Evolutionary conservation across 2,888 invertebrate genomes (phyloP).

Genomic region (Lomographa bimaculata): DNA sequence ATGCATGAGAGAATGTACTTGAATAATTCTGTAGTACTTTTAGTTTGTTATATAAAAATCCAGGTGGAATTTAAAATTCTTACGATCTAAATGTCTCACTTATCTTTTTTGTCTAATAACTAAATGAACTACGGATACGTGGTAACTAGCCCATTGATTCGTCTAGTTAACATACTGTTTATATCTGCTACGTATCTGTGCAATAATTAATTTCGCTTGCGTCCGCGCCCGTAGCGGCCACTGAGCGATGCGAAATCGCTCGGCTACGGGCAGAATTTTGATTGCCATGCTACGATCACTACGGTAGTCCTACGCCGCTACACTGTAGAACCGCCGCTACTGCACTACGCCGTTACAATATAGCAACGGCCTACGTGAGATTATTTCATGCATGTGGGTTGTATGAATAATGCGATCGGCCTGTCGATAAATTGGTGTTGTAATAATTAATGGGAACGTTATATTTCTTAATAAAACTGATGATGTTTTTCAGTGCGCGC

Average conservation of each 20-base stretch:
- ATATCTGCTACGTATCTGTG: slow-evolving; percentile 11
- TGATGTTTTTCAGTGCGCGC: too few species aligned
- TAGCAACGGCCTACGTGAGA: slow-evolving; percentile 31
- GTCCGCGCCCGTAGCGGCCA: slow-evolving; percentile 38
- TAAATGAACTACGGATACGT: too few species aligned
- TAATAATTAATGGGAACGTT: too few species aligned
- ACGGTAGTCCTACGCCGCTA: slow-evolving; percentile 26
- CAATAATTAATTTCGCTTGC: slow-evolving; percentile 56
- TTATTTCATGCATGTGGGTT: slow-evolving; percentile 36
- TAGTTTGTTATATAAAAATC: too few species aligned
- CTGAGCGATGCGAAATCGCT: slow-evolving; percentile 53
- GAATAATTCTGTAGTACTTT: too few species aligned
- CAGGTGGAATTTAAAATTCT: too few species aligned
- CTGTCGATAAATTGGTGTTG: slow-evolving; percentile 10
- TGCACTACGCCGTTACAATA: slow-evolving; percentile 5
- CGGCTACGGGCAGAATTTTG: slow-evolving; percentile 57
- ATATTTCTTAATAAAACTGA: too few species aligned
- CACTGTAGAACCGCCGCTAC: slow-evolving; percentile 3
- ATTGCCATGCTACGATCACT: slow-evolving; percentile 44
- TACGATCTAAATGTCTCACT: too few species aligned
- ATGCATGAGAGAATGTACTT: too few species aligned
- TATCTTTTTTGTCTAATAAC: too few species aligned
- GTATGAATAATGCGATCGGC: slow-evolving; percentile 30
- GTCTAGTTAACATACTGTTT: slow-evolving; percentile 10
- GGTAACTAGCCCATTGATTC: too few species aligned